Percentiles rank a stretch among this genome's conserved stretches.
Evolutionary conservation across 2,888 invertebrate species (phyloP).

Genomic region (Caenorhabditis auriculariae): DNA sequence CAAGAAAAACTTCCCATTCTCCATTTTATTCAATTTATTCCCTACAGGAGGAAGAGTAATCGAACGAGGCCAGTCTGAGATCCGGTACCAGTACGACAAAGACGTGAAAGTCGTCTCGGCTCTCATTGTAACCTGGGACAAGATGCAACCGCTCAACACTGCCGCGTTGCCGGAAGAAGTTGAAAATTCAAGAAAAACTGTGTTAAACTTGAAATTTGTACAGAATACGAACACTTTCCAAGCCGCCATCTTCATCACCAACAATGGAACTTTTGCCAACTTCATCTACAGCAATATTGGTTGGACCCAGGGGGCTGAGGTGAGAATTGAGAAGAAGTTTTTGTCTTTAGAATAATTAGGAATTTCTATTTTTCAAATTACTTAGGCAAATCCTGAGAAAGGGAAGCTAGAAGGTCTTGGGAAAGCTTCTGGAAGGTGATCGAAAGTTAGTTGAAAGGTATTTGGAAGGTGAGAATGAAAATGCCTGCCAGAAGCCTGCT

Average conservation of each 20-base stretch:
- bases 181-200: too few relatives aligned
- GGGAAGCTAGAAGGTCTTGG: too few relatives aligned
- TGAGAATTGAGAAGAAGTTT: conserved; percentile 17
- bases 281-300: conserved; percentile 63
- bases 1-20: background rate
- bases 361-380: conserved; percentile 3
- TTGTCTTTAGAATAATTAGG: too few relatives aligned
- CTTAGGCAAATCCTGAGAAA: conserved; percentile 3
- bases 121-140: conserved; percentile 61
- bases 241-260: conserved; percentile 60
- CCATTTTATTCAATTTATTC: background rate
- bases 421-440: too few relatives aligned
- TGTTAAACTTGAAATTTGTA: conserved; percentile 5
- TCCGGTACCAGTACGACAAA: conserved; percentile 63
- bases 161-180: conserved; percentile 52
- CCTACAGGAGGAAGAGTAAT: conserved; percentile 56
- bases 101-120: conserved; percentile 51
- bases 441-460: too few relatives aligned
- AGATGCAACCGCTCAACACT: conserved; percentile 61
- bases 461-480: too few relatives aligned
- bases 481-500: too few relatives aligned
- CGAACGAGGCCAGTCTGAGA: conserved; percentile 62
- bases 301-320: conserved; percentile 63
- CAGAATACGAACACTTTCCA: conserved; percentile 63
- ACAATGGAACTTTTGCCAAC: conserved; percentile 61